Evolutionary conservation across 2,797 vertebrate genomes (phyloP), one percentile per base, ranked within the genome.

Genomic region (Phrynocephalus vlangalii): DNA sequence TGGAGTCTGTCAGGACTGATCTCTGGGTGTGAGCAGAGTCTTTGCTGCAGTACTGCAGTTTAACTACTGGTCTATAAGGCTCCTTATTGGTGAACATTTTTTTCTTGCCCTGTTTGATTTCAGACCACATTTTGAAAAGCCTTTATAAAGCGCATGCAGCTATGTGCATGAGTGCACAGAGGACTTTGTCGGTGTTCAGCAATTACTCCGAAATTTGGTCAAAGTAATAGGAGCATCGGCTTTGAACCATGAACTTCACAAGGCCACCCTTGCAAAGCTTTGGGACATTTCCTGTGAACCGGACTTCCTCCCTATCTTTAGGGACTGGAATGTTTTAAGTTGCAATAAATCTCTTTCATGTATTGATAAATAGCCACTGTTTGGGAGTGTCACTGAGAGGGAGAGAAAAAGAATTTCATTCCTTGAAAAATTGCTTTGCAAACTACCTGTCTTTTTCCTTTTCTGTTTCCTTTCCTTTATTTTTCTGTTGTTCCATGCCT

Each of bases 371-470:
- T 94, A 75, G 68, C 91, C 6, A 20, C 3, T 87, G 60, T 79
- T 93, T 60, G 83, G 85, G 68, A 91, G 82, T 85, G 70, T 82
- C 86, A 81, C 6, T n/a, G 30, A 66, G 8, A 88, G 3, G 13
- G 71, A 44, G 38, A 44, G 15, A 79, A 67, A 82, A 0, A 10
- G 56, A 90, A 83, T 71, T 90, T 38, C 80, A 3, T 3, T 22
- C 1, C 80, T 92, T 94, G 93, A 94, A 94, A 96, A 95, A 94
- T 90, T 82, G 71, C 77, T 93, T 93, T 87, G 79, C 71, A 79
- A 87, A 87, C 70, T 76, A 88, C 22, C 16, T 91, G 73, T 44
- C 71, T 70, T 38, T 73, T 72, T 48, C 48, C 81, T 52, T 60
- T 83, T 38, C 85, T 30, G 24, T 60, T 11, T 86, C 2, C 1